phyloP scores from a whole-genome alignment of 2,888 invertebrate genomes.

The Plebejus melissa region DNA sequence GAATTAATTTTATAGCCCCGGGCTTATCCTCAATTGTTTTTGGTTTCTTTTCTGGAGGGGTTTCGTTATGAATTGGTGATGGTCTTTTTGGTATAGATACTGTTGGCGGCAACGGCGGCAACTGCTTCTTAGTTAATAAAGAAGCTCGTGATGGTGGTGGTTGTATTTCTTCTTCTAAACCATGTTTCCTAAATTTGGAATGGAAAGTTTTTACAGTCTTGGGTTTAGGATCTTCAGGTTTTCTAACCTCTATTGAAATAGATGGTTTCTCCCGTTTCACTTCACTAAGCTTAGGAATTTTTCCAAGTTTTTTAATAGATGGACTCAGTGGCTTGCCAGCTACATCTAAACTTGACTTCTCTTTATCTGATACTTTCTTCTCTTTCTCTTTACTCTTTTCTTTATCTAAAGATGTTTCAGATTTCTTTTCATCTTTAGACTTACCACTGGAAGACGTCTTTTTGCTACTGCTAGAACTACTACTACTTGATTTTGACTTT shows the following conservation, averaged over 20 bases:
- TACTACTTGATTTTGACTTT: slow-evolving; percentile 59
- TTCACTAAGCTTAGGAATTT: slow-evolving; percentile 86
- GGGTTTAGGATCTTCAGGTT: slow-evolving; percentile 84
- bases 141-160: slow-evolving; percentile 89
- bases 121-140: slow-evolving; percentile 79
- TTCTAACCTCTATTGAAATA: slow-evolving; percentile 89
- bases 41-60: slow-evolving; percentile 87
- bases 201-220: slow-evolving; percentile 95
- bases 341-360: slow-evolving; percentile 66
- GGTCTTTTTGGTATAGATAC: slow-evolving; percentile 70
- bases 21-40: slow-evolving; percentile 86
- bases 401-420: slow-evolving; percentile 49
- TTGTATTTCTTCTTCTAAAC: slow-evolving; percentile 91
- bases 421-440: slow-evolving; percentile 55
- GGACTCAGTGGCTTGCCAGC: slow-evolving; percentile 83
- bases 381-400: slow-evolving; percentile 54
- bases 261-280: slow-evolving; percentile 84
- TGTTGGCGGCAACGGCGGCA: slow-evolving; percentile 68
- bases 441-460: slow-evolving; percentile 52
- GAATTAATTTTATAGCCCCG: slow-evolving; percentile 91
- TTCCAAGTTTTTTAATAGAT: slow-evolving; percentile 85
- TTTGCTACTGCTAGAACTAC: slow-evolving; percentile 49
- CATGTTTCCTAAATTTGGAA: slow-evolving; percentile 94
- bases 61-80: slow-evolving; percentile 68
- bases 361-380: slow-evolving; percentile 45